A percentile compares a stretch with the other conserved stretches of the same genome.
These are phyloP conservation scores for Dasyprocta punctata DNA, from an alignment of 2,113 vertebrate genomes.

Conservation along the genomic window DNA sequence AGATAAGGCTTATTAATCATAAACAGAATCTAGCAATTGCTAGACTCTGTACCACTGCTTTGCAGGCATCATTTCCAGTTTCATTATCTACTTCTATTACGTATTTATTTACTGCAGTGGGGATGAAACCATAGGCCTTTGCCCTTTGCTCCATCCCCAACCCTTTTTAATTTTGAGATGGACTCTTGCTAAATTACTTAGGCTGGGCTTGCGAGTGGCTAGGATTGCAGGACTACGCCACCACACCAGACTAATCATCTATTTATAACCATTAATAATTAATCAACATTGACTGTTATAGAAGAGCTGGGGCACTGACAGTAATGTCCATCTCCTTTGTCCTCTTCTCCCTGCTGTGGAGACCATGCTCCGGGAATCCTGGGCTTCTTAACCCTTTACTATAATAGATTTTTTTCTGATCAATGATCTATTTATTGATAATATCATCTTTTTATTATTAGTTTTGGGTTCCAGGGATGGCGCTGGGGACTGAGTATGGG, in stretches of 20 bases:
- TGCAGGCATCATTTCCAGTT: neutral
- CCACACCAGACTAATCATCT: neutral
- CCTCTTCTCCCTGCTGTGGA: rapidly evolving
- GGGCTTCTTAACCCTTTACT: neutral
- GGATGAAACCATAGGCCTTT: too few species aligned
- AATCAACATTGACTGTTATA: neutral
- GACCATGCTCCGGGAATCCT: neutral
- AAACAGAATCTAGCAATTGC: neutral
- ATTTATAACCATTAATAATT: neutral
- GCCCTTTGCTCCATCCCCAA: neutral
- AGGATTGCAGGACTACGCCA: neutral
- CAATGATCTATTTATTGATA: neutral
- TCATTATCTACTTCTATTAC: neutral
- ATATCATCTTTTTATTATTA: neutral
- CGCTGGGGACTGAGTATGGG: neutral
- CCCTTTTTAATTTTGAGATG: neutral
- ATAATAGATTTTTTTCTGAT: neutral
- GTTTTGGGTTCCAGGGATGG: neutral
- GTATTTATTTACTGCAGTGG: neutral
- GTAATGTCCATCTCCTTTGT: neutral
- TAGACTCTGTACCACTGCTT: too few species aligned
- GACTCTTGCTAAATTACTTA: neutral
- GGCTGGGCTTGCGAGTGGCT: neutral
- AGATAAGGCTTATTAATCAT: neutral
- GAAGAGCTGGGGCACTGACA: neutral